These are phyloP conservation scores for Eudyptes chrysolophus DNA, from an alignment of 2,113 vertebrate species.

Conservation along the genomic window DNA sequence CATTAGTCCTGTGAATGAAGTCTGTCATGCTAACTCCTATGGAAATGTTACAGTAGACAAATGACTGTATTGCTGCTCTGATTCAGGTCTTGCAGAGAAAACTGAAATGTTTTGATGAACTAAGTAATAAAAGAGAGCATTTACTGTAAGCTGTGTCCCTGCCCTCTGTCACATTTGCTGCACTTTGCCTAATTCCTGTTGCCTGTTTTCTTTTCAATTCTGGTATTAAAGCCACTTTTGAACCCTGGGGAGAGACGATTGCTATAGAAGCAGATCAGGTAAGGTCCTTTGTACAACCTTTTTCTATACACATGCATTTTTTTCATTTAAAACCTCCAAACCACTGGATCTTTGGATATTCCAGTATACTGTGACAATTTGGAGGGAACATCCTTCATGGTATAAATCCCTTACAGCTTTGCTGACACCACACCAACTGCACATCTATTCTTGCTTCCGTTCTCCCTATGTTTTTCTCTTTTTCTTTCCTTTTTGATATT, in stretches of 20 bases:
- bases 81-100: neutral
- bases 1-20: neutral
- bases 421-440: neutral
- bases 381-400: neutral
- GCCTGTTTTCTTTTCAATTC: neutral
- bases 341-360: neutral
- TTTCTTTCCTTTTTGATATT: too few relatives aligned
- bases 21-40: neutral
- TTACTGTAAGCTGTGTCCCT: conserved; percentile 12
- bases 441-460: neutral
- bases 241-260: neutral
- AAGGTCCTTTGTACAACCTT: neutral
- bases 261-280: neutral
- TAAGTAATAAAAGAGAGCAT: conserved; percentile 49
- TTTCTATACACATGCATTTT: neutral
- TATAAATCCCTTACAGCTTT: neutral
- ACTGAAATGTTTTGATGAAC: neutral
- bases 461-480: rapidly evolving
- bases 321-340: neutral
- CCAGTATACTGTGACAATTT: neutral
- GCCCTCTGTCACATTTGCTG: neutral
- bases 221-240: neutral
- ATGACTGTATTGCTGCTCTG: neutral
- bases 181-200: neutral
- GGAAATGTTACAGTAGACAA: neutral